phyloP scores from a whole-genome alignment of 2,797 vertebrate species.

The Enteromius thamalakanensis region DNA sequence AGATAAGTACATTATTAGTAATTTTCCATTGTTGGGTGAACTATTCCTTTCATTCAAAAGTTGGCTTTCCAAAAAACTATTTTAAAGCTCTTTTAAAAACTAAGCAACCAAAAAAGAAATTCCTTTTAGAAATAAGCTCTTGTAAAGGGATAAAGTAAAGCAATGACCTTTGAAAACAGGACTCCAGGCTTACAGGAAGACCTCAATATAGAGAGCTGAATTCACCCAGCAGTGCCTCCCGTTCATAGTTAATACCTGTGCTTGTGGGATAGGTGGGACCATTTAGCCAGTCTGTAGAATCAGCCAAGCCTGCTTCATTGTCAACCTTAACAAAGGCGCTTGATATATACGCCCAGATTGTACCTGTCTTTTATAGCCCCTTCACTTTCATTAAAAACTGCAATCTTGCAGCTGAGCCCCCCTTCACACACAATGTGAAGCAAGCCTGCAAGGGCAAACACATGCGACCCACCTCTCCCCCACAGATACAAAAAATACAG shows the following conservation, averaged over 20 bases:
- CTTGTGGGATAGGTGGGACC: slow-evolving; percentile 69
- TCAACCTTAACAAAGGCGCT: slow-evolving; percentile 78
- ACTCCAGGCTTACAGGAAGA: slow-evolving; percentile 44
- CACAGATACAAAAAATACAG: slow-evolving; percentile 76
- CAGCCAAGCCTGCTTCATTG: slow-evolving; percentile 75
- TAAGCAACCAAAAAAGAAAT: slow-evolving; percentile 24
- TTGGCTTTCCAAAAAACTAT: not conserved
- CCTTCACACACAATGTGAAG: slow-evolving; percentile 76
- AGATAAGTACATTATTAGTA: not conserved
- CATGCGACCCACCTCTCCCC: slow-evolving; percentile 74
- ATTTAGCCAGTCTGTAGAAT: slow-evolving; percentile 78
- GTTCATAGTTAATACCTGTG: slow-evolving; percentile 69
- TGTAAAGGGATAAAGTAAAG: slow-evolving; percentile 43
- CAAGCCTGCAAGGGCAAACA: slow-evolving; percentile 81
- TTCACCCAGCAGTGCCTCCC: slow-evolving; percentile 53
- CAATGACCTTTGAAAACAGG: slow-evolving; percentile 41
- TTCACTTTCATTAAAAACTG: slow-evolving; percentile 83
- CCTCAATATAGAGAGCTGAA: slow-evolving; percentile 50
- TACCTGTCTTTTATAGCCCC: slow-evolving; percentile 83
- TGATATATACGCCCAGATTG: slow-evolving; percentile 80
- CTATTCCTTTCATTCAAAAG: slow-evolving; percentile 19
- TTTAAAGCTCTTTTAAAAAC: slow-evolving; percentile 11
- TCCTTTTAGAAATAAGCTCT: slow-evolving; percentile 36
- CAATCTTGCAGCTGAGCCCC: slow-evolving; percentile 82
- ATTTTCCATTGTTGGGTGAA: slow-evolving; percentile 3